These are phyloP conservation scores for Creontiades dilutus DNA, from an alignment of 2,888 invertebrate genomes.

Conservation along the genomic window DNA sequence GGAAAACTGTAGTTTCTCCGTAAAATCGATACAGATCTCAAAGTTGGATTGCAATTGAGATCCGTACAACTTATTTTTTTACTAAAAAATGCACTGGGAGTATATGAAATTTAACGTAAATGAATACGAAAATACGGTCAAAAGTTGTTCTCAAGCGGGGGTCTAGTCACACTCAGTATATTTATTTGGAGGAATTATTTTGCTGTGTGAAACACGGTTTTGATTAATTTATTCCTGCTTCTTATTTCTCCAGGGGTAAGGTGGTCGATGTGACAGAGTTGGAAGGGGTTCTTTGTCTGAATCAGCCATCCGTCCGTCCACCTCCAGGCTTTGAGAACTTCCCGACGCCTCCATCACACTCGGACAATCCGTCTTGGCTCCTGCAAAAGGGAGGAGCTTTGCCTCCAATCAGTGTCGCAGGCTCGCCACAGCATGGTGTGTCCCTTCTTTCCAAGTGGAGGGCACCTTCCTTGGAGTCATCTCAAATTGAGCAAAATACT, in stretches of 20 bases:
- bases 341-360: not conserved
- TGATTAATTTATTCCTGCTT: not conserved
- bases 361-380: constrained; percentile 47
- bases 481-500: not conserved
- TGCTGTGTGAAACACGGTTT: too few species aligned
- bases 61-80: too few species aligned
- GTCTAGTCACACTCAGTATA: too few species aligned
- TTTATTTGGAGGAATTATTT: too few species aligned
- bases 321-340: constrained; percentile 65
- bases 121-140: too few species aligned
- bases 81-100: too few species aligned
- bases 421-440: constrained; percentile 13
- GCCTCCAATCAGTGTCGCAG: not conserved
- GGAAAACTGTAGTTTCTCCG: too few species aligned
- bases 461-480: constrained; percentile 8
- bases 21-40: too few species aligned
- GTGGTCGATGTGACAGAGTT: constrained; percentile 59
- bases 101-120: too few species aligned
- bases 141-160: too few species aligned
- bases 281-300: constrained; percentile 43
- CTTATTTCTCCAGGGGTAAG: constrained; percentile 25
- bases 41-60: too few species aligned
- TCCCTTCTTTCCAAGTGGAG: constrained; percentile 45
- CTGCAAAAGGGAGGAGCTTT: constrained; percentile 37
- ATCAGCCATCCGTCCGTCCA: constrained; percentile 52